phyloP scores from a whole-genome alignment of 2,797 vertebrate genomes.

The Molothrus aeneus region DNA sequence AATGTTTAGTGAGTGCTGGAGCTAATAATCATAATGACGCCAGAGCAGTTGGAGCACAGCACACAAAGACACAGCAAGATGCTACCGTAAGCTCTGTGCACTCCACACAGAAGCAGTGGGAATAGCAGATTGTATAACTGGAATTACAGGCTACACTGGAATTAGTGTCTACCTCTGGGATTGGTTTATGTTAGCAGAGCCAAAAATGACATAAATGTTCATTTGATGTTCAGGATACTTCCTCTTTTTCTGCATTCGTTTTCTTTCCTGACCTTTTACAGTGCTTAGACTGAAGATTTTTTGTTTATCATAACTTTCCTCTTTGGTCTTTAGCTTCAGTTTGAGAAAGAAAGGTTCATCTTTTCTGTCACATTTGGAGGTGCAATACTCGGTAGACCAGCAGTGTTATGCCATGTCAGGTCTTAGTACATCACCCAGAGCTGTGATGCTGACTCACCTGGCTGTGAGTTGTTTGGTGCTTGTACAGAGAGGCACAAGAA shows the following conservation, averaged over 20 bases:
- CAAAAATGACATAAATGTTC: constrained; percentile 12
- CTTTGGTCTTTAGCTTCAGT: neutral
- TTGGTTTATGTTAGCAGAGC: neutral
- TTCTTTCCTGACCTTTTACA: neutral
- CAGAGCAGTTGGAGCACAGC: constrained; percentile 9
- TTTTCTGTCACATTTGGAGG: neutral
- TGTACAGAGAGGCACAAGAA: neutral
- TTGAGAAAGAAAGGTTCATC: neutral
- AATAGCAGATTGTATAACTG: constrained; percentile 8
- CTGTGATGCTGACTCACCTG: constrained; percentile 16
- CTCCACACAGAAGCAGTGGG: neutral
- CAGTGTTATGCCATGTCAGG: neutral
- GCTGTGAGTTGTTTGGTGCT: neutral
- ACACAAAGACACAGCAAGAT: constrained; percentile 16
- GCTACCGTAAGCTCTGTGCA: neutral
- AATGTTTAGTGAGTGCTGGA: constrained; percentile 38
- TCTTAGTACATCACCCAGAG: neutral
- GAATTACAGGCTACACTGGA: constrained; percentile 46
- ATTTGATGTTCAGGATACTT: neutral
- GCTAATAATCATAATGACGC: constrained; percentile 18
- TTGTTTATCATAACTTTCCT: neutral
- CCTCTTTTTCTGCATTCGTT: neutral
- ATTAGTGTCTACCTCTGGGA: neutral
- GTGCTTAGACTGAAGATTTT: neutral
- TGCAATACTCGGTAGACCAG: neutral